Percentiles rank a stretch among this genome's conserved stretches.
Evolutionary conservation across 2,113 vertebrate genomes (phyloP).

Genomic region (Odobenus rosmarus): DNA sequence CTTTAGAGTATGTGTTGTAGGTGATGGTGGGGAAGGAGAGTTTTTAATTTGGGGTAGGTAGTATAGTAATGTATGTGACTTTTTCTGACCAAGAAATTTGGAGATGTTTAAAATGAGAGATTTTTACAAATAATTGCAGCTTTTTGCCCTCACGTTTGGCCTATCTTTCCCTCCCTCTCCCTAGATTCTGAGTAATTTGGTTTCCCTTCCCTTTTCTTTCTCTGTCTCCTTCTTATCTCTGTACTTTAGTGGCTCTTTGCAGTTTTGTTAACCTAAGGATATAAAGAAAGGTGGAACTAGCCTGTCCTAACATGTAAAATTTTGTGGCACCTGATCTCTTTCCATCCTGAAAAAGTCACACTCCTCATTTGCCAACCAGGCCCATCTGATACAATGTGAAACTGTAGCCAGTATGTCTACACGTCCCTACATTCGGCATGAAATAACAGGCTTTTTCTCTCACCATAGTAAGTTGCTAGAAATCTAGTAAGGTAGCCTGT

Average conservation of each 20-base stretch:
- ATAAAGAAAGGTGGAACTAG: not conserved
- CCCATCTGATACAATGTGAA: not conserved
- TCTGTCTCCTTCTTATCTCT: not conserved
- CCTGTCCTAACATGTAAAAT: not conserved
- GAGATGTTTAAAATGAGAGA: not conserved
- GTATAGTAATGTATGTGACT: not conserved
- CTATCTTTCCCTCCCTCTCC: not conserved
- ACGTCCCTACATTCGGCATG: not conserved
- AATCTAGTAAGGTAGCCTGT: not conserved
- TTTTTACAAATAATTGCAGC: not conserved
- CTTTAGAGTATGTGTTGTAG: not conserved
- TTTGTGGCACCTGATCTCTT: not conserved
- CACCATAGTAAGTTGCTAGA: not conserved
- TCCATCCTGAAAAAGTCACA: not conserved
- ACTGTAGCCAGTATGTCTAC: not conserved
- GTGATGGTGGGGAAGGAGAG: not conserved
- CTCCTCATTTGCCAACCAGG: not conserved
- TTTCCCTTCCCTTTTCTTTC: not conserved
- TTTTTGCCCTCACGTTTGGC: not conserved
- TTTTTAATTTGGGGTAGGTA: not conserved
- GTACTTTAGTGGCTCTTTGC: not conserved
- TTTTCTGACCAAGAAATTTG: not conserved
- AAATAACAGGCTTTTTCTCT: not conserved
- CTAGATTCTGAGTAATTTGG: not conserved
- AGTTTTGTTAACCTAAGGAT: constrained; percentile 14